phyloP scores from a whole-genome alignment of 1,140 invertebrate species.

The Calliphora vicina region DNA sequence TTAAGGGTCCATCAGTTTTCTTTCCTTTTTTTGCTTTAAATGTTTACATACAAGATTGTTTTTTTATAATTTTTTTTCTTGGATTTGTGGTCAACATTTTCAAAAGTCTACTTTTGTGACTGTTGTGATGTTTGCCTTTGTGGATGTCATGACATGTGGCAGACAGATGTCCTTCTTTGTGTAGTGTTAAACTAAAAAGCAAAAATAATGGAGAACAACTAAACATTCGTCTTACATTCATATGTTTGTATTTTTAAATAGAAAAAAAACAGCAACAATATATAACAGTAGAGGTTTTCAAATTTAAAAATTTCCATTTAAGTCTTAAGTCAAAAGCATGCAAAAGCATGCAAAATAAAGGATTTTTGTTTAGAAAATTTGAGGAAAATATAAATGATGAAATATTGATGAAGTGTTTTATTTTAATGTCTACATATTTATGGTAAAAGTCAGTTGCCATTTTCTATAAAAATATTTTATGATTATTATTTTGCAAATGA shows the following conservation, averaged over 20 bases:
- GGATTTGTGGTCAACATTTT: background rate
- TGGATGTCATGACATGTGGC: constrained; percentile 20
- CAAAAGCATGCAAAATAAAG: too few species aligned
- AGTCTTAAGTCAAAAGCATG: too few species aligned
- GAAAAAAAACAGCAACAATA: background rate
- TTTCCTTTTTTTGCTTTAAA: background rate
- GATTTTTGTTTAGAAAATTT: too few species aligned
- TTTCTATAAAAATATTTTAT: too few species aligned
- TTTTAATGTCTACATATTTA: too few species aligned
- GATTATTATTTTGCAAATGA: too few species aligned
- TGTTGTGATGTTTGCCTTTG: background rate
- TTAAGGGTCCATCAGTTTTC: background rate
- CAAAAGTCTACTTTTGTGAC: background rate
- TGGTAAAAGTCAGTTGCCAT: too few species aligned
- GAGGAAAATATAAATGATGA: too few species aligned
- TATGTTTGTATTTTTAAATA: background rate
- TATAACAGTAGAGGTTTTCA: background rate
- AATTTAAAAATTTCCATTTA: too few species aligned
- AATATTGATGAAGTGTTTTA: too few species aligned
- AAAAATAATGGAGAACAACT: background rate
- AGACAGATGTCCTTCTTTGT: constrained; percentile 31
- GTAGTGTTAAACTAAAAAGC: background rate
- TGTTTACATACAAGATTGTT: background rate
- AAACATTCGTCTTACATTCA: too few species aligned
- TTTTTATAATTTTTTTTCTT: background rate